Evolutionary conservation across 1,140 invertebrate genomes (phyloP).

Genomic region (Chelonus insularis): DNA sequence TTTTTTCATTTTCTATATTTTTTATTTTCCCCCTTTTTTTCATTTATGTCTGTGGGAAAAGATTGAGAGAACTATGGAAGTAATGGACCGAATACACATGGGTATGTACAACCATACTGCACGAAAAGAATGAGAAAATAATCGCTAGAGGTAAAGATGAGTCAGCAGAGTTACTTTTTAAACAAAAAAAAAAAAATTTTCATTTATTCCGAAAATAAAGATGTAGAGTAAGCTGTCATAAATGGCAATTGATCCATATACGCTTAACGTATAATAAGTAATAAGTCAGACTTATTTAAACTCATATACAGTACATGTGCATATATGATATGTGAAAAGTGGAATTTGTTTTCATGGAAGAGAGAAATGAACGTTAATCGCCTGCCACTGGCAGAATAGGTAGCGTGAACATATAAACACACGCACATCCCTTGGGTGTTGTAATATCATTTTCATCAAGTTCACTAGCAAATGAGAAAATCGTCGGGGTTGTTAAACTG

Average conservation of each 20-base stretch:
- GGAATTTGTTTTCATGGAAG: conserved; percentile 19
- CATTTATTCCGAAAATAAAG: too few relatives aligned
- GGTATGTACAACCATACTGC: background rate
- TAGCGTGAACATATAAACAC: background rate
- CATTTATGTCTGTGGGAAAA: conserved; percentile 21
- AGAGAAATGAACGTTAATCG: conserved; percentile 25
- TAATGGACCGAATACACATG: conserved; percentile 22
- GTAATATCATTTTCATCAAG: conserved; percentile 28
- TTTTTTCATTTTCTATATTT: too few relatives aligned
- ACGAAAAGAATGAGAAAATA: conserved; percentile 25
- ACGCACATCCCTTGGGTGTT: background rate
- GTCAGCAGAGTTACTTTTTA: background rate
- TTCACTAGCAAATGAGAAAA: conserved; percentile 6
- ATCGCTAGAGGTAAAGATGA: conserved; percentile 27
- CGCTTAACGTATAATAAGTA: too few relatives aligned
- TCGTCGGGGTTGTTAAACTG: conserved; percentile 4
- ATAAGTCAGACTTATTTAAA: too few relatives aligned
- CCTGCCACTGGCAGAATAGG: conserved; percentile 19
- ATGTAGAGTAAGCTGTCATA: too few relatives aligned
- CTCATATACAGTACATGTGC: too few relatives aligned
- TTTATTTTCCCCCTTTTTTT: background rate
- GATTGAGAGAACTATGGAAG: conserved; percentile 29
- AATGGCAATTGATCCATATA: too few relatives aligned
- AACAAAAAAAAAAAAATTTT: background rate
- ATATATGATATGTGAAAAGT: background rate